Evolutionary conservation across 2,113 vertebrate species (phyloP).

Genomic region (Trematomus loennbergii): DNA sequence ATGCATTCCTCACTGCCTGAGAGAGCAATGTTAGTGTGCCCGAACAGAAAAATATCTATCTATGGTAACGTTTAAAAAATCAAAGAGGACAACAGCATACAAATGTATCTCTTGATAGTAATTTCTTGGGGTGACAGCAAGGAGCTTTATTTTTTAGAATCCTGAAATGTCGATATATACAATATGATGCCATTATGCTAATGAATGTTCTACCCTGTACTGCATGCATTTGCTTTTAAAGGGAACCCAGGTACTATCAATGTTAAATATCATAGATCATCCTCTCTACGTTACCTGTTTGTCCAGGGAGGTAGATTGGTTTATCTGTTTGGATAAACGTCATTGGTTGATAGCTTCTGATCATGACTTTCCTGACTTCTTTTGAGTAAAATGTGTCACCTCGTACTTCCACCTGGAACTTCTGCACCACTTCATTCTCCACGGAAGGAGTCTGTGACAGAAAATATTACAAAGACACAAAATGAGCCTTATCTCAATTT

Average conservation of each 20-base stretch:
- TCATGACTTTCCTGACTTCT: conserved; percentile 71
- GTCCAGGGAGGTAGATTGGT: conserved; percentile 81
- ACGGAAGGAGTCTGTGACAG: conserved; percentile 65
- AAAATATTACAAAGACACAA: not conserved
- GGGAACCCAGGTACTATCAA: not conserved
- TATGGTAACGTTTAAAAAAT: no score
- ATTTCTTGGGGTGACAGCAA: no score
- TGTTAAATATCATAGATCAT: not conserved
- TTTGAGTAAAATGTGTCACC: conserved; percentile 66
- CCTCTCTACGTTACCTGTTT: conserved; percentile 68
- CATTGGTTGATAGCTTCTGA: conserved; percentile 40
- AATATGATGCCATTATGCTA: no score
- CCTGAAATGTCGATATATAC: no score
- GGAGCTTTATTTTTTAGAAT: no score
- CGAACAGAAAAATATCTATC: no score
- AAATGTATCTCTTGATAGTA: no score
- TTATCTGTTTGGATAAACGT: conserved; percentile 81
- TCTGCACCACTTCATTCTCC: conserved; percentile 24
- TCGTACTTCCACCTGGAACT: conserved; percentile 66
- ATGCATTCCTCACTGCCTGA: no score
- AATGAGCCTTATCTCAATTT: not conserved
- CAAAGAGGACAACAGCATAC: no score
- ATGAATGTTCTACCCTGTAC: no score
- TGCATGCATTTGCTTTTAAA: not conserved
- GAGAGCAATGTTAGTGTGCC: no score